Percentiles rank a stretch among this genome's conserved stretches.
Conservation (phyloP, 2,113 vertebrate genomes). For the Notarius quadriscutis region DNA sequence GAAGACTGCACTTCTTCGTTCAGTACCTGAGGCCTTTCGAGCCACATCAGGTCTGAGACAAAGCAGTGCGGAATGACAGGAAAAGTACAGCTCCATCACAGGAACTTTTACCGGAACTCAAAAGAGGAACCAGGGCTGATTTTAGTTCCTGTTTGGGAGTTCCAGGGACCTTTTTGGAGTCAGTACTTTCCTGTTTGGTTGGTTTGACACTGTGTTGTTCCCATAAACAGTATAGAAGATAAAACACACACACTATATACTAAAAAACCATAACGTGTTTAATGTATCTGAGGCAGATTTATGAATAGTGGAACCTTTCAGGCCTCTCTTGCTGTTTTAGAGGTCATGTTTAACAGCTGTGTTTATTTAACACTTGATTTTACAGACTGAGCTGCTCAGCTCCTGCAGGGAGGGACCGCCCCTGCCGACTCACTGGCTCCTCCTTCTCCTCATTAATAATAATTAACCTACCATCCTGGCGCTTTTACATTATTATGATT, state of each 20-base stretch:
- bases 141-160: slow-evolving; percentile 27
- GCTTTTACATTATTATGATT: background rate
- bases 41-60: background rate
- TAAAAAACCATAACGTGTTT: too few species aligned
- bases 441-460: too few species aligned
- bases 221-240: background rate
- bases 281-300: background rate
- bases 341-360: background rate
- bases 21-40: background rate
- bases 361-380: background rate
- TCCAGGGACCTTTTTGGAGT: background rate
- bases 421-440: background rate
- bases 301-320: background rate
- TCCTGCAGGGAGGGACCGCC: background rate
- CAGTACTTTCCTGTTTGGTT: background rate
- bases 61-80: background rate
- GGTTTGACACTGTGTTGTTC: background rate
- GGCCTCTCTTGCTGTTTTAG: background rate
- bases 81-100: background rate
- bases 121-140: slow-evolving; percentile 18
- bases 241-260: background rate
- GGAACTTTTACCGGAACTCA: slow-evolving; percentile 26
- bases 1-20: background rate
- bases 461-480: background rate
- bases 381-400: background rate